Conservation (phyloP, 2,113 vertebrate genomes). For the Caranx melampygus region DNA sequence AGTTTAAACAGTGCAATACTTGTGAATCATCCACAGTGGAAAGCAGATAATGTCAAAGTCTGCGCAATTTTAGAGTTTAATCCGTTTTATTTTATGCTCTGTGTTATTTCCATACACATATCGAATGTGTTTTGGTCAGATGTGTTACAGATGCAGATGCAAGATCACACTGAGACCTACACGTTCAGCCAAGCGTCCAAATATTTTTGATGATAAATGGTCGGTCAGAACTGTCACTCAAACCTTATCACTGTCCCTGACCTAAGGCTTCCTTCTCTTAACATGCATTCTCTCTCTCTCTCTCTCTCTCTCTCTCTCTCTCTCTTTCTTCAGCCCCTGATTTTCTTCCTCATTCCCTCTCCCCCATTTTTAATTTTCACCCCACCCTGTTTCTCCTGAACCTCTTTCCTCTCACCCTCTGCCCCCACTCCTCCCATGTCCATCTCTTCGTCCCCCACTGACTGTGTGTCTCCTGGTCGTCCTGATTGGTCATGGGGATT, state of each 20-base stretch:
- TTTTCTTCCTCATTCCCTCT: constrained; percentile 10
- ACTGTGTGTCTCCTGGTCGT: constrained; percentile 74
- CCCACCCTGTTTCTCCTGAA: constrained; percentile 45
- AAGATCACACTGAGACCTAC: not conserved
- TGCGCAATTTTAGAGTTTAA: not conserved
- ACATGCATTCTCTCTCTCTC: not conserved
- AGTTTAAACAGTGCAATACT: constrained; percentile 26
- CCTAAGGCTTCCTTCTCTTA: not conserved
- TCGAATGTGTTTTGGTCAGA: not conserved
- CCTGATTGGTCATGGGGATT: constrained; percentile 83
- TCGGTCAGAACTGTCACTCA: not conserved
- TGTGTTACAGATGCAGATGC: no score
- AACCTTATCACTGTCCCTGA: not conserved
- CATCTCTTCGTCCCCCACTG: constrained; percentile 65
- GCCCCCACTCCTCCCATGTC: constrained; percentile 50
- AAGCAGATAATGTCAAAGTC: not conserved
- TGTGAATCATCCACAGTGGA: not conserved
- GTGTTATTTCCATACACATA: not conserved
- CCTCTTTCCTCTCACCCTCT: constrained; percentile 36
- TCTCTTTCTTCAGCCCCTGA: constrained; percentile 17
- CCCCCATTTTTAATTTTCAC: constrained; percentile 31
- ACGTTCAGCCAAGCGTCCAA: not conserved
- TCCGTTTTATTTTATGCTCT: not conserved
- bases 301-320: not conserved
- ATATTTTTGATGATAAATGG: not conserved